Evolutionary conservation across 2,888 invertebrate species (phyloP), one percentile per base, ranked within the genome.

Genomic region (Luffia ferchaultella): DNA sequence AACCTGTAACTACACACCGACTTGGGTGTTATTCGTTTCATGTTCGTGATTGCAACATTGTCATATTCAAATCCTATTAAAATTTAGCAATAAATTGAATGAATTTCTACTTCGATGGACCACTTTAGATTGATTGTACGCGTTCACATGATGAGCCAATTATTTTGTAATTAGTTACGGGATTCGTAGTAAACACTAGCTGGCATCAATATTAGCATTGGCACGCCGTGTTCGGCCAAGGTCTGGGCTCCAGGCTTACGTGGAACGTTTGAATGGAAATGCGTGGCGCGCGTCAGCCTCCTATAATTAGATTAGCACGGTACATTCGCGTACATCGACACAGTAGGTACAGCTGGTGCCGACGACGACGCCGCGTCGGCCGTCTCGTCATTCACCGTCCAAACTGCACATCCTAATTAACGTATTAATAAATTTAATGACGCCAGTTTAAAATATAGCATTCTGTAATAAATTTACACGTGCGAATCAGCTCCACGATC

Each of bases 241-340:
- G 74, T 65, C 73, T 48, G 50, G 50, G 55, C 60, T 62, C 61
- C 65, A 62, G n/a, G 66, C 68, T 65, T 63, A 12, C 12, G 12
- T 16, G 63, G 63, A 54, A 63, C 58, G 70, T n/a, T n/a, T 78
- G 77, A 77, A 77, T 77, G 77, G 68, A 71, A 63, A 68, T 70
- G 75, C 76, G 74, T 73, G 68, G 64, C 63, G 61, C 62, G 53
- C 52, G 53, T 56, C 57, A 62, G 64, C 63, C 63, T 64, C 58
- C 72, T 77, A 78, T 73, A 73, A 71, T 68, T 76, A 77, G 74
- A 66, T 57, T 16, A 42, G 20, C 30, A 43, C 48, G 42, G n/a
- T 43, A 20, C 49, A 19, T 19, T 42, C 42, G 42, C 18, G 45
- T 16, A 3, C 16, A 5, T 42, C 43, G 17, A 42, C 17, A n/a